Evolutionary conservation across 2,797 vertebrate species (phyloP).

Genomic region (Limnodromus scolopaceus): DNA sequence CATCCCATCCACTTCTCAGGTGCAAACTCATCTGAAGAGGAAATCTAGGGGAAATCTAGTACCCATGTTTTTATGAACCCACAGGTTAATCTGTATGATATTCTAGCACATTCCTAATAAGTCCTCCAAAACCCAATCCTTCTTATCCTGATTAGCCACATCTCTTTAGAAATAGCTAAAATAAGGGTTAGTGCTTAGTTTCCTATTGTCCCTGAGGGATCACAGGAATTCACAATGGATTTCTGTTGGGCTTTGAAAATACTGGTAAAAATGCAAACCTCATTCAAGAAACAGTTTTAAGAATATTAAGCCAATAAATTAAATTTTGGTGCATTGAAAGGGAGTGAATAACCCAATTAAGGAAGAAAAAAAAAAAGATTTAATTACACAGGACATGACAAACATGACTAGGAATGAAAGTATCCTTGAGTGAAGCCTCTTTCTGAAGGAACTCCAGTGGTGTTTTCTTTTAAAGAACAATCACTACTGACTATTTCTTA

Average conservation of each 20-base stretch:
- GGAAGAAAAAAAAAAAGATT: neutral
- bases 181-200: neutral
- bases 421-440: neutral
- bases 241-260: neutral
- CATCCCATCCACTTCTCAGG: neutral
- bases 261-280: neutral
- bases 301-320: conserved; percentile 18
- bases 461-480: neutral
- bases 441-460: neutral
- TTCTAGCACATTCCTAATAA: neutral
- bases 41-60: neutral
- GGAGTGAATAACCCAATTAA: neutral
- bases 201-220: neutral
- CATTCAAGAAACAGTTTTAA: neutral
- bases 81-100: neutral
- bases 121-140: neutral
- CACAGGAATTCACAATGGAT: neutral
- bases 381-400: neutral
- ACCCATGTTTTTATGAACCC: neutral
- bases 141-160: neutral
- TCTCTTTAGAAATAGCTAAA: neutral
- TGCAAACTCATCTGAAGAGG: neutral
- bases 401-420: neutral
- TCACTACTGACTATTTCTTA: neutral
- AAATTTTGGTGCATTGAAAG: neutral